These are phyloP conservation scores for Conus canariensis DNA, from an alignment of 2,888 invertebrate species.

Conservation along the genomic window DNA sequence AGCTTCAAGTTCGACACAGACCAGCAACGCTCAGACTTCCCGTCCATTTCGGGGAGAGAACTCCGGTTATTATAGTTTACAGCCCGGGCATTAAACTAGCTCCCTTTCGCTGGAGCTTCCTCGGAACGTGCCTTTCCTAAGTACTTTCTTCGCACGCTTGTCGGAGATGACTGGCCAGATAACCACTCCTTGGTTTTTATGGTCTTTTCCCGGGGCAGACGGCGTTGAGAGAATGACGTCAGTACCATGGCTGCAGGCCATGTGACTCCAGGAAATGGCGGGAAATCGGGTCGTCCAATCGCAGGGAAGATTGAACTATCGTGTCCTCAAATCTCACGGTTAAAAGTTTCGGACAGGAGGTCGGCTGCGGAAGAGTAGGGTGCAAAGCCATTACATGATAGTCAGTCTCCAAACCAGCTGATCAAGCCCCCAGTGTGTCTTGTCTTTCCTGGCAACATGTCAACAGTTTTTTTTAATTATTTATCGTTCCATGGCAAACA, in stretches of 20 bases:
- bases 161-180: neutral
- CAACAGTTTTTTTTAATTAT: too few species aligned
- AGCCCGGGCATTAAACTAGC: neutral
- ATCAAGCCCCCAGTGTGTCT: too few species aligned
- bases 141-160: neutral
- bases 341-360: neutral
- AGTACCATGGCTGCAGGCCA: neutral
- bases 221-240: neutral
- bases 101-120: neutral
- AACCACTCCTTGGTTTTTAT: neutral
- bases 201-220: neutral
- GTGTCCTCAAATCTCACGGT: neutral
- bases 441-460: too few species aligned
- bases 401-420: too few species aligned
- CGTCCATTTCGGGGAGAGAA: neutral
- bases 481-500: too few species aligned
- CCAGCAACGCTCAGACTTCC: neutral
- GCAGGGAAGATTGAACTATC: neutral
- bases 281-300: neutral
- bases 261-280: neutral
- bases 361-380: too few species aligned
- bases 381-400: too few species aligned
- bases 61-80: neutral
- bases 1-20: too few species aligned
- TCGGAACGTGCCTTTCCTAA: neutral